Evolutionary conservation across 2,888 invertebrate genomes (phyloP).

Genomic region (Zaprionus lineosus): DNA sequence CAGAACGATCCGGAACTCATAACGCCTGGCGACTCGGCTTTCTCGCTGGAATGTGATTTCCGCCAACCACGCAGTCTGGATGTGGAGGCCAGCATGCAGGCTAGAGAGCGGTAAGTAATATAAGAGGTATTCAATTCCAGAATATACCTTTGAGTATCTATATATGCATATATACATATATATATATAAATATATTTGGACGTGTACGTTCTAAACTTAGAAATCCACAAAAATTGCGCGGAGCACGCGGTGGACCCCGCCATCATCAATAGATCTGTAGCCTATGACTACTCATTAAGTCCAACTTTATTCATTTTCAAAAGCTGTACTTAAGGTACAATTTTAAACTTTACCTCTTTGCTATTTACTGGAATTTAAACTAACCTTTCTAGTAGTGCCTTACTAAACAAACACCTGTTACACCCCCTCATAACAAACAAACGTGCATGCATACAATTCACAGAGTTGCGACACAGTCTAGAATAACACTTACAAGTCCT

Average conservation of each 20-base stretch:
- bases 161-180: slow-evolving; percentile 7
- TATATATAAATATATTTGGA: slow-evolving; percentile 27
- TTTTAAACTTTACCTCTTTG: slow-evolving; percentile 26
- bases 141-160: neutral
- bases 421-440: slow-evolving; percentile 24
- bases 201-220: slow-evolving; percentile 65
- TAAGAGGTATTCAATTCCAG: neutral
- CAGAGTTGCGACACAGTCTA: slow-evolving; percentile 82
- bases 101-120: slow-evolving; percentile 81
- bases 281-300: slow-evolving; percentile 43
- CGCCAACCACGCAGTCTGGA: slow-evolving; percentile 84
- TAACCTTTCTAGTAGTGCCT: slow-evolving; percentile 35
- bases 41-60: slow-evolving; percentile 87
- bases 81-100: slow-evolving; percentile 84
- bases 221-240: slow-evolving; percentile 82
- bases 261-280: slow-evolving; percentile 78
- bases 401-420: slow-evolving; percentile 44
- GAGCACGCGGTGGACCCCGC: slow-evolving; percentile 81
- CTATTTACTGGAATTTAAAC: slow-evolving; percentile 8
- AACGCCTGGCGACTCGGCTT: slow-evolving; percentile 87
- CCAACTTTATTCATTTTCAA: slow-evolving; percentile 59
- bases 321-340: slow-evolving; percentile 78
- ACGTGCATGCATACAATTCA: slow-evolving; percentile 52
- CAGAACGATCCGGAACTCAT: slow-evolving; percentile 87
- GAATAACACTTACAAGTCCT: slow-evolving; percentile 84